Percentiles rank a stretch among this genome's conserved stretches.
phyloP scores from a whole-genome alignment of 2,888 invertebrate species.

The Drosophila conformis region DNA sequence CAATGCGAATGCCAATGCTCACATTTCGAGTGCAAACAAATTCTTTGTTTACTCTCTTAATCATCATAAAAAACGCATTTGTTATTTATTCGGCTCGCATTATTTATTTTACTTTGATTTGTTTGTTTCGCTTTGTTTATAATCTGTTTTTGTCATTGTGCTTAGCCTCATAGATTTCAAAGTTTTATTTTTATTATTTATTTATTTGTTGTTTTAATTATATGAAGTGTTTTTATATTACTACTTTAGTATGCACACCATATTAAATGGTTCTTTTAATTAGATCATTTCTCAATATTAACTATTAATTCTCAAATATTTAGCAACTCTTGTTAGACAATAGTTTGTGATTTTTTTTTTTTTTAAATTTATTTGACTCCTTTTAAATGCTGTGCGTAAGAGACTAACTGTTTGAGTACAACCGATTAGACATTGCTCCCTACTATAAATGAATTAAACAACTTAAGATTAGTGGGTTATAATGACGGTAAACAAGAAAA shows the following conservation, averaged over 20 bases:
- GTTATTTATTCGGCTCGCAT: constrained; percentile 31
- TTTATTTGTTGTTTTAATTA: background rate
- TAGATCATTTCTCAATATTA: constrained; percentile 17
- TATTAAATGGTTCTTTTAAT: constrained; percentile 15
- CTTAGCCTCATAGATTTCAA: constrained; percentile 37
- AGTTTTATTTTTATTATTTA: constrained; percentile 6
- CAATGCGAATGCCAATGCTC: background rate
- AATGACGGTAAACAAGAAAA: constrained; percentile 8
- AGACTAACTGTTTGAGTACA: constrained; percentile 8
- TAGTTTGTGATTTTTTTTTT: constrained; percentile 6
- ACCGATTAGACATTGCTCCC: constrained; percentile 40
- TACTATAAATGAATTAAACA: background rate
- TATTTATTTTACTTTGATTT: constrained; percentile 30
- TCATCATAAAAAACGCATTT: background rate
- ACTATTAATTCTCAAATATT: constrained; percentile 29
- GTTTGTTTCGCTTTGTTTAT: constrained; percentile 7
- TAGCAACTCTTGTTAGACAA: constrained; percentile 52
- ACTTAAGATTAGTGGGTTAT: constrained; percentile 8
- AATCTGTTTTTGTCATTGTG: constrained; percentile 25
- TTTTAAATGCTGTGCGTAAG: constrained; percentile 26
- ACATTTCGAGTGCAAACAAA: background rate
- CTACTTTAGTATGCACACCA: constrained; percentile 55
- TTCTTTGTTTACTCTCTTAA: background rate
- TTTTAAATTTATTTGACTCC: background rate
- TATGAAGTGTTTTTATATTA: constrained; percentile 3